Percentiles rank a stretch among this genome's conserved stretches.
Evolutionary conservation across 2,113 vertebrate species (phyloP).

Genomic region (Entomyzon cyanotis): DNA sequence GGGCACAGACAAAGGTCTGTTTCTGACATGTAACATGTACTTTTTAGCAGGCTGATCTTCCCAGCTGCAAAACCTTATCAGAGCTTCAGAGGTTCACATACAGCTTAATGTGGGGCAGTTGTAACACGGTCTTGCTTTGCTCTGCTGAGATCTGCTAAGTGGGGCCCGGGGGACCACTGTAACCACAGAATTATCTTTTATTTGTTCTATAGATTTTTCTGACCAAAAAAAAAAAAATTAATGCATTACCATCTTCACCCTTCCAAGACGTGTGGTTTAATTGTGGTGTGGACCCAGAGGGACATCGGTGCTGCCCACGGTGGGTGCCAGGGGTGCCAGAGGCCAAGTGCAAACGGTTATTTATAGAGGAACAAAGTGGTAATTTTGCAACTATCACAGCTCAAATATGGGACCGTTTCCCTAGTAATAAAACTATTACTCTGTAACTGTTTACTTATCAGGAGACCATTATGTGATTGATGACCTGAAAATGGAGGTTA

Average conservation of each 20-base stretch:
- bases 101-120: neutral
- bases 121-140: neutral
- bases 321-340: neutral
- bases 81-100: neutral
- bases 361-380: conserved; percentile 34
- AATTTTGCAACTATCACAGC: conserved; percentile 53
- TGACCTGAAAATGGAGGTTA: conserved; percentile 71
- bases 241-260: neutral
- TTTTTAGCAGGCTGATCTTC: neutral
- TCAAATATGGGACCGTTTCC: conserved; percentile 53
- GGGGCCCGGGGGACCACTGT: neutral
- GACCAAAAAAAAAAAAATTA: neutral
- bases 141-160: neutral
- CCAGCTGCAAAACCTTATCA: neutral
- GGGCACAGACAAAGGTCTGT: neutral
- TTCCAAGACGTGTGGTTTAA: neutral
- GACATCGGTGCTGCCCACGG: accelerated
- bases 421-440: conserved; percentile 71
- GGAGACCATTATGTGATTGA: conserved; percentile 67
- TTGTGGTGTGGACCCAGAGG: neutral
- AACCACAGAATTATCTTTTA: conserved; percentile 24
- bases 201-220: conserved; percentile 55
- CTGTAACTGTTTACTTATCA: conserved; percentile 69
- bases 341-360: neutral
- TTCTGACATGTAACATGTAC: neutral